A percentile compares a stretch with the other conserved stretches of the same genome.
phyloP scores from a whole-genome alignment of 2,797 vertebrate species.

The Ptychobarbus kaznakovi region DNA sequence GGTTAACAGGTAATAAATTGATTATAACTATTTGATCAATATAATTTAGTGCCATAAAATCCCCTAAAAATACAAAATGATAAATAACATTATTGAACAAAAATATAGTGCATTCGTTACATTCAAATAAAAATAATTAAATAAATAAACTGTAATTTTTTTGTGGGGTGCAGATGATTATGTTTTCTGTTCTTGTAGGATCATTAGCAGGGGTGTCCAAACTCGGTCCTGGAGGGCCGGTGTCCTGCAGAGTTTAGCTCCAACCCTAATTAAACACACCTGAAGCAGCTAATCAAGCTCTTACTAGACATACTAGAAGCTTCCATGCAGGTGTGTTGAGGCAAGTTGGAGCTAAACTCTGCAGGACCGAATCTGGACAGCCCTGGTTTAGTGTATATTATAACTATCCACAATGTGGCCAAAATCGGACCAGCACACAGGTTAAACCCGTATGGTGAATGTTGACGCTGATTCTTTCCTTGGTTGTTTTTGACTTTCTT shows the following conservation, averaged over 20 bases:
- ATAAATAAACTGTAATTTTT: neutral
- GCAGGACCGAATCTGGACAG: too few relatives aligned
- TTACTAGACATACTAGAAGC: too few relatives aligned
- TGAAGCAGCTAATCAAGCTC: too few relatives aligned
- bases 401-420: neutral
- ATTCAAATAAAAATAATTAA: neutral
- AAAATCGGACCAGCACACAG: neutral
- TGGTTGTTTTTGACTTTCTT: neutral
- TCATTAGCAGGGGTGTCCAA: neutral
- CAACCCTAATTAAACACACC: too few relatives aligned
- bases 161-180: neutral
- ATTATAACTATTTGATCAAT: neutral
- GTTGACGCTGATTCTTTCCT: neutral
- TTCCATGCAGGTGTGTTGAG: too few relatives aligned
- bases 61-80: neutral
- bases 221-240: too few relatives aligned
- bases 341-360: too few relatives aligned
- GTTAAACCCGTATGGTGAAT: neutral
- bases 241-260: too few relatives aligned
- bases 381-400: neutral
- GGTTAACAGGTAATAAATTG: neutral
- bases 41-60: neutral
- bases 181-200: conserved; percentile 9
- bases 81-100: neutral
- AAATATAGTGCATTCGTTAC: neutral